Evolutionary conservation across 2,888 invertebrate species (phyloP), one percentile per base, ranked within the genome.

Genomic region (Andricus quercusramuli): DNA sequence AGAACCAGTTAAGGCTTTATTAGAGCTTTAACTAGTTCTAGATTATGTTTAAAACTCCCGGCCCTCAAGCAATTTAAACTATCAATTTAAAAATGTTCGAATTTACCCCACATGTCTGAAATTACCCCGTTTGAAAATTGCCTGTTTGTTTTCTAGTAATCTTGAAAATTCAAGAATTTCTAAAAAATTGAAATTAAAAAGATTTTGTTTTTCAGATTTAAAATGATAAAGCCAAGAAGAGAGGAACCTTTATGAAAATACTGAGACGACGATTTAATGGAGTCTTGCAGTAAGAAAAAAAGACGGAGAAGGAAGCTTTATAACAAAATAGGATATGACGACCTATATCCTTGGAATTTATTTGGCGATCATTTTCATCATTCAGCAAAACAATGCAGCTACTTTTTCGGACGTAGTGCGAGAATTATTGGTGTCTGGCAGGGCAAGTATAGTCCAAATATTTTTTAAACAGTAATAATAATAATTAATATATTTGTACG

Each of bases 381-480:
- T 25, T 37, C 15, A 11, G 11, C 2, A 74, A 56, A 74, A 32
- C n/a, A 20, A 74, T 56, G 79, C 80, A 32, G 79, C 64, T 47
- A 76, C 80, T 13, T 82, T 83, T 51, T 66, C 78, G 20, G 77
- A 79, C 15, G 74, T 81, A 70, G 77, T 83, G 22, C 51, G 59
- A 29, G 78, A 79, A 25, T 76, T 83, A 17, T 79, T 83, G 15
- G 77, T 79, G 25, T 80, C 82, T 13, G 82, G 79, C 47, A 83
- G 82, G 79, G 83, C 81, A 80, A 79, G 77, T 56, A 51, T 51
- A 51, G 20, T 51, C 5, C 8, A 20, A 17, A 20, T 51, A 20
- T 8, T 8, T 47, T 47, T 15, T 20, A 0, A 8, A 1, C n/a
- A 6, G 2, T 51, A 51, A 51, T 47, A 47, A 47, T 47, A 47